These are phyloP conservation scores for Drosophila anomalata DNA, from an alignment of 2,888 invertebrate species.

Conservation along the genomic window DNA sequence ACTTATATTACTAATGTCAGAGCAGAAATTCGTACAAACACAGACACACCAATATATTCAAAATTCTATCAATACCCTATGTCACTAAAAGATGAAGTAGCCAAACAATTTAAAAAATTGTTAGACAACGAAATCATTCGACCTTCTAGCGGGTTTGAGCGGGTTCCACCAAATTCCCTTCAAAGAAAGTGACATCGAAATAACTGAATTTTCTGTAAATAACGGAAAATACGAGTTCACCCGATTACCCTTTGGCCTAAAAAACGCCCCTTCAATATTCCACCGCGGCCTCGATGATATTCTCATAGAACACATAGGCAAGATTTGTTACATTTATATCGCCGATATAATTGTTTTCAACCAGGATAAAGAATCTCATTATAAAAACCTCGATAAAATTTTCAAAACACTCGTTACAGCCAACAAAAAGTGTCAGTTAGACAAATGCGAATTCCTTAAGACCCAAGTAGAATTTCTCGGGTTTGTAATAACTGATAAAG, in stretches of 20 bases:
- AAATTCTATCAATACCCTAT: neutral
- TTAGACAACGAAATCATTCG: neutral
- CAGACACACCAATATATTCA: neutral
- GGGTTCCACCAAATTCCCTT: neutral
- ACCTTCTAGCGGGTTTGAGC: neutral
- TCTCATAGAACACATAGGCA: too few species aligned
- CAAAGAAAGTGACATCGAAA: neutral
- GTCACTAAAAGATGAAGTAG: neutral
- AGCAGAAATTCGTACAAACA: too few species aligned
- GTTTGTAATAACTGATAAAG: too few species aligned
- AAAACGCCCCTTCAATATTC: too few species aligned
- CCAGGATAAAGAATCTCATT: neutral
- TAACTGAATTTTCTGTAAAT: neutral
- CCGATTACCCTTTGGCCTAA: too few species aligned
- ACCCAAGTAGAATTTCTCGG: too few species aligned
- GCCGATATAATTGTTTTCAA: constrained; percentile 12
- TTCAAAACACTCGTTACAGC: neutral
- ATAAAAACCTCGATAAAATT: neutral
- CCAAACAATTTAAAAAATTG: neutral
- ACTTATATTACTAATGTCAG: too few species aligned
- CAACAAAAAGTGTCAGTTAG: constrained; percentile 3
- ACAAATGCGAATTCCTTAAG: neutral
- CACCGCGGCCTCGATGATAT: too few species aligned
- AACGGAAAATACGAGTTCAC: neutral
- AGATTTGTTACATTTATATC: constrained; percentile 7